phyloP scores from a whole-genome alignment of 2,113 vertebrate genomes.

The Hyperopisus bebe region DNA sequence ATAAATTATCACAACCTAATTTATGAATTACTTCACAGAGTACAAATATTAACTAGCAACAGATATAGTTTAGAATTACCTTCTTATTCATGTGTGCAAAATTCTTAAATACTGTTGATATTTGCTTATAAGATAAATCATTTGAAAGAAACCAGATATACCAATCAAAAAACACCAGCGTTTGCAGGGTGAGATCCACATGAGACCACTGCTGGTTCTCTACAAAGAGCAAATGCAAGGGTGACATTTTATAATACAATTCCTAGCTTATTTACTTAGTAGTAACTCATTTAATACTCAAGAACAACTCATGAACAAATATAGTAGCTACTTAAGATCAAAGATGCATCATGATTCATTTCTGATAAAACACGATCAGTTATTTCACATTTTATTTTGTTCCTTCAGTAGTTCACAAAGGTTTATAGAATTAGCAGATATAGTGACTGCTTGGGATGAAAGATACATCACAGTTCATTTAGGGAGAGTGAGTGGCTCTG shows the following conservation, averaged over 20 bases:
- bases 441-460: not conserved
- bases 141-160: not conserved
- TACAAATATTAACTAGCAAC: not conserved
- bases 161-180: not conserved
- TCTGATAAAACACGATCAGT: not conserved
- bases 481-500: not conserved
- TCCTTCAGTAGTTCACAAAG: not conserved
- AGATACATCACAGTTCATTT: not conserved
- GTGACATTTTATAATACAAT: not conserved
- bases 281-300: not conserved
- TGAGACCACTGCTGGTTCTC: not conserved
- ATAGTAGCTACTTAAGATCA: not conserved
- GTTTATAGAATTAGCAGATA: not conserved
- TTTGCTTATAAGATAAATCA: not conserved
- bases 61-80: not conserved
- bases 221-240: not conserved
- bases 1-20: not conserved
- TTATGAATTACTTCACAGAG: not conserved
- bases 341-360: not conserved
- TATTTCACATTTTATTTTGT: not conserved
- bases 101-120: not conserved
- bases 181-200: not conserved
- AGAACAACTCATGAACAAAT: not conserved
- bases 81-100: not conserved
- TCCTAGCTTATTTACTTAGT: not conserved